Evolutionary conservation across 2,888 invertebrate species (phyloP).

Genomic region (Chymomyza procnemis): DNA sequence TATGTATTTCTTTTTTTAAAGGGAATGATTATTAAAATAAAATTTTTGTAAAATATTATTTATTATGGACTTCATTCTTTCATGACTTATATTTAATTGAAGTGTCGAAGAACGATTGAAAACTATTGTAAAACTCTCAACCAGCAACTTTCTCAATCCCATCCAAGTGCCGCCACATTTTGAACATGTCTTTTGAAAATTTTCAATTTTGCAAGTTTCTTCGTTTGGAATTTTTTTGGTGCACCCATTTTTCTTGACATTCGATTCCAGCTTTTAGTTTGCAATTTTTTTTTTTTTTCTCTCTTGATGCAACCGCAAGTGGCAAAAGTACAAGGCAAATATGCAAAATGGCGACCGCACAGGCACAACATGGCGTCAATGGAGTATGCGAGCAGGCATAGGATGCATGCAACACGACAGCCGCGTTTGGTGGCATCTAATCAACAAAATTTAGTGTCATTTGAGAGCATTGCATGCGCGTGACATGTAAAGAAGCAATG

Average conservation of each 20-base stretch:
- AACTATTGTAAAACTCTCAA: no score
- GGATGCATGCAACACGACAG: not conserved
- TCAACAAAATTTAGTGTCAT: constrained; percentile 70
- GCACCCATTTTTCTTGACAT: not conserved
- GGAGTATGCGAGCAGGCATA: not conserved
- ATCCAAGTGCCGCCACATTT: no score
- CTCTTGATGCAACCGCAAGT: not conserved
- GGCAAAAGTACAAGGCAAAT: constrained; percentile 7
- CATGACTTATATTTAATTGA: no score
- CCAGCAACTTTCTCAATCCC: no score
- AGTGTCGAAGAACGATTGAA: no score
- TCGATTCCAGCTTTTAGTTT: not conserved
- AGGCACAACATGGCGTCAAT: not conserved
- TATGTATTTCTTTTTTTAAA: no score
- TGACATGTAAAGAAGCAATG: constrained; percentile 44
- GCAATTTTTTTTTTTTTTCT: constrained; percentile 1
- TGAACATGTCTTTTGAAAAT: no score
- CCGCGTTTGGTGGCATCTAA: constrained; percentile 57
- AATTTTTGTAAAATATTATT: no score
- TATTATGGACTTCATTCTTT: no score
- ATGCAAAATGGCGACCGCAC: constrained; percentile 9
- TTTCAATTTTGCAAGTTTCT: not conserved
- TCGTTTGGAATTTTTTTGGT: not conserved
- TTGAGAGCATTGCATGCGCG: constrained; percentile 48
- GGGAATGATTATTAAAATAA: no score